Evolutionary conservation across 2,797 vertebrate genomes (phyloP).

Genomic region (Acomys russatus): DNA sequence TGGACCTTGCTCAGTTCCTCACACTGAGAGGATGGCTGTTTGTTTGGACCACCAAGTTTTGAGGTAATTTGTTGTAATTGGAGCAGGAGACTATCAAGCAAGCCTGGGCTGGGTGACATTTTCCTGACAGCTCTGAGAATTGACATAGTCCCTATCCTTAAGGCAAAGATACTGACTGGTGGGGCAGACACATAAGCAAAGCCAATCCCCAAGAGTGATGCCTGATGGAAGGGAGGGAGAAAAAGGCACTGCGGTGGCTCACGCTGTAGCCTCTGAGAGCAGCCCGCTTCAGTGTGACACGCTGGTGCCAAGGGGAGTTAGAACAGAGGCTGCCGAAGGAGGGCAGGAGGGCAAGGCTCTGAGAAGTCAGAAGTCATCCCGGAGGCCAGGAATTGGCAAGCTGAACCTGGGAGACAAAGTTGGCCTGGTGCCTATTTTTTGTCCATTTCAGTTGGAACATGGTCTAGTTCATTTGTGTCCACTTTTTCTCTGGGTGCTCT

Average conservation of each 20-base stretch:
- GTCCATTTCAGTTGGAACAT: neutral
- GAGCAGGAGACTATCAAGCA: neutral
- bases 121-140: neutral
- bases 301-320: neutral
- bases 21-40: neutral
- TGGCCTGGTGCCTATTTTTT: neutral
- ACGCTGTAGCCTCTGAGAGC: neutral
- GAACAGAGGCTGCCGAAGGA: neutral
- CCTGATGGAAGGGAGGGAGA: neutral
- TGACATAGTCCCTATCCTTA: neutral
- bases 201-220: neutral
- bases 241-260: rapidly evolving
- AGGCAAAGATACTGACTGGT: neutral
- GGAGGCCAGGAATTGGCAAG: neutral
- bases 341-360: neutral
- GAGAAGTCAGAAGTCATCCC: neutral
- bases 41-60: conserved; percentile 2
- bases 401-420: neutral
- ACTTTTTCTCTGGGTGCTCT: conserved; percentile 11
- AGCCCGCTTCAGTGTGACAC: neutral
- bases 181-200: neutral
- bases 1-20: neutral
- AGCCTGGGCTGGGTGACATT: neutral
- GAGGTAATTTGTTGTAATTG: neutral
- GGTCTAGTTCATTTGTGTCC: neutral